Evolutionary conservation across 2,888 invertebrate genomes (phyloP).

Genomic region (Sturmia bella): DNA sequence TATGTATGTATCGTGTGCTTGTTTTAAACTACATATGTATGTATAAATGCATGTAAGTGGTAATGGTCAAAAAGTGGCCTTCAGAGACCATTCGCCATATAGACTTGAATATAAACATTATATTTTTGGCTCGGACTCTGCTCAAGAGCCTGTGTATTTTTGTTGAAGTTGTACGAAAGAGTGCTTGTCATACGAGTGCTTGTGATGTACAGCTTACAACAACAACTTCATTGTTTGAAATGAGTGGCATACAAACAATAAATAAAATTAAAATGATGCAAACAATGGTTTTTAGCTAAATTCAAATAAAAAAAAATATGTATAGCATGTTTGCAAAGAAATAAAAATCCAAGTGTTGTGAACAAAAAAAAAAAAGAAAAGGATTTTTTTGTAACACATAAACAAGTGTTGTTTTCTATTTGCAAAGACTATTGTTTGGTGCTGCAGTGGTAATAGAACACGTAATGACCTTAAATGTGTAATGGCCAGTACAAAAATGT

Average conservation of each 20-base stretch:
- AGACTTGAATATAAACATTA: constrained; percentile 59
- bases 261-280: constrained; percentile 82
- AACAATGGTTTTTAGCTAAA: constrained; percentile 75
- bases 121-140: constrained; percentile 39
- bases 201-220: not conserved
- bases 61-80: constrained; percentile 71
- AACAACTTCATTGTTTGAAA: constrained; percentile 63
- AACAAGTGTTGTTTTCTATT: constrained; percentile 56
- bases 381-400: constrained; percentile 56
- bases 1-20: not conserved
- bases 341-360: constrained; percentile 43
- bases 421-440: constrained; percentile 39
- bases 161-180: constrained; percentile 51
- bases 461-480: constrained; percentile 77
- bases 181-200: constrained; percentile 52
- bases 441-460: constrained; percentile 74
- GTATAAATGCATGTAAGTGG: constrained; percentile 34
- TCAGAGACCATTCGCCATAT: constrained; percentile 70
- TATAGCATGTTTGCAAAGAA: constrained; percentile 11
- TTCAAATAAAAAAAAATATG: constrained; percentile 17
- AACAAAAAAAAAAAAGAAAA: constrained; percentile 32
- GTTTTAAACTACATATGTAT: too few relatives aligned
- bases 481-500: constrained; percentile 69
- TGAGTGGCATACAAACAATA: constrained; percentile 80
- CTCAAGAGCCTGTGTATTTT: constrained; percentile 48